phyloP scores from a whole-genome alignment of 1,140 invertebrate species.

The Ceratina japonica region DNA sequence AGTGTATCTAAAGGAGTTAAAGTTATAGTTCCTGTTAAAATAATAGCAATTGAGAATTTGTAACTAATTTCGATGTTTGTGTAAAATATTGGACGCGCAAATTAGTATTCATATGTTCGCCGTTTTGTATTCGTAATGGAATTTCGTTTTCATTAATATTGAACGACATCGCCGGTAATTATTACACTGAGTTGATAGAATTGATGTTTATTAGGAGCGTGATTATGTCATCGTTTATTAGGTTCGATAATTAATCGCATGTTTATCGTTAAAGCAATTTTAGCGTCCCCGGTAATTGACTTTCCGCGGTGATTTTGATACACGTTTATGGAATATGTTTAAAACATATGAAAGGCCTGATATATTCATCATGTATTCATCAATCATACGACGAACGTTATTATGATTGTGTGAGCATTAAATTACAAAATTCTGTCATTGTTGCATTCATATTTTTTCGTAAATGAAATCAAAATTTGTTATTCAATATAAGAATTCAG shows the following conservation, averaged over 20 bases:
- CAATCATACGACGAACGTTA: too few relatives aligned
- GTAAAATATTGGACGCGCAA: neutral
- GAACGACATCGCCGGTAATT: neutral
- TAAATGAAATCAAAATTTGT: too few relatives aligned
- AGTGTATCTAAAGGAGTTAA: too few relatives aligned
- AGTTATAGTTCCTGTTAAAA: too few relatives aligned
- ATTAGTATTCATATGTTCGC: conserved; percentile 20
- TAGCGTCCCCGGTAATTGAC: neutral
- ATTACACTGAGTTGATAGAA: conserved; percentile 10
- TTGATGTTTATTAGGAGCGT: neutral
- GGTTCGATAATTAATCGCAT: neutral
- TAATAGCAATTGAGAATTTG: neutral
- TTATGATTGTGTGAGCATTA: too few relatives aligned
- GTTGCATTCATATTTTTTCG: too few relatives aligned
- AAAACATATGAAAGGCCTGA: neutral
- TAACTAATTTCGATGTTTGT: neutral
- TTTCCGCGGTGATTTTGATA: neutral
- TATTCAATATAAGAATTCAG: too few relatives aligned
- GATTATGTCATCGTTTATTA: conserved; percentile 6
- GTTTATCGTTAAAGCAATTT: neutral
- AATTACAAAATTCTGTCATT: too few relatives aligned
- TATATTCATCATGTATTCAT: too few relatives aligned
- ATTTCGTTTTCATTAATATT: conserved; percentile 31
- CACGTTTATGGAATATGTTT: neutral
- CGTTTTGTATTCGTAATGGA: conserved; percentile 1